Base-by-base conservation (phyloP, 2,888 invertebrate species). In the Tortrix viridana region DNA sequence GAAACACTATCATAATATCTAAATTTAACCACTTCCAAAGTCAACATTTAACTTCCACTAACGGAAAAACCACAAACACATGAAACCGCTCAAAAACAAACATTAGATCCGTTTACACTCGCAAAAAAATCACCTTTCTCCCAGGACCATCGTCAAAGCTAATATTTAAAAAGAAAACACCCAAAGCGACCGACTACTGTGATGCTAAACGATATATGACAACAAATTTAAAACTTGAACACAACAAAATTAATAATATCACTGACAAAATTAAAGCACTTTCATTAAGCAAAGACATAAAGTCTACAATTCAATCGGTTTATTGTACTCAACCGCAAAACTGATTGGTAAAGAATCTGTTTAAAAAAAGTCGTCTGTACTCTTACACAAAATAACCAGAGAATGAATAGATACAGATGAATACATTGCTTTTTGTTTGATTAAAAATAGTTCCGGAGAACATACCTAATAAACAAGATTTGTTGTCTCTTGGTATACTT, bases 151-250 rank as follows among this genome's bases (percentile, higher is more conserved):
- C 5, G 19, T 16, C 23, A 46, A 26, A 43, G n/a, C 22, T 38
- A 23, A 57, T 49, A 37, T 46, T 50, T 50, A 26, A 19, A 50
- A n/a, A 53, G 47, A 46, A 58, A 32, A n/a, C 12, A 1, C 48
- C 20, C 26, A 4, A 37, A 57, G 23, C 63, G 52, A 14, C 57
- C 41, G 32, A 19, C 46, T 22, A 20, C 18, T 6, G 18, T 16
- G 48, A 63, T n/a, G 7, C 63, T 53, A 58, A 58, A 53, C 57
- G 53, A 58, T 58, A 57, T 32, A 58, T 63, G 53, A 53, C 53
- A 58, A 41, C 41, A 32, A 20, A 41, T 53, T 26, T 48, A n/a
- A 4, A 32, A 58, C 53, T 58, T 56, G 38, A 20, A 47, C 41
- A 16, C 20, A 12, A 48, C 6, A 48, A 58, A 7, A 0, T 43